Percentiles rank a stretch among this genome's conserved stretches.
These are phyloP conservation scores for Agrypnus murinus DNA, from an alignment of 2,888 invertebrate species.

Conservation along the genomic window DNA sequence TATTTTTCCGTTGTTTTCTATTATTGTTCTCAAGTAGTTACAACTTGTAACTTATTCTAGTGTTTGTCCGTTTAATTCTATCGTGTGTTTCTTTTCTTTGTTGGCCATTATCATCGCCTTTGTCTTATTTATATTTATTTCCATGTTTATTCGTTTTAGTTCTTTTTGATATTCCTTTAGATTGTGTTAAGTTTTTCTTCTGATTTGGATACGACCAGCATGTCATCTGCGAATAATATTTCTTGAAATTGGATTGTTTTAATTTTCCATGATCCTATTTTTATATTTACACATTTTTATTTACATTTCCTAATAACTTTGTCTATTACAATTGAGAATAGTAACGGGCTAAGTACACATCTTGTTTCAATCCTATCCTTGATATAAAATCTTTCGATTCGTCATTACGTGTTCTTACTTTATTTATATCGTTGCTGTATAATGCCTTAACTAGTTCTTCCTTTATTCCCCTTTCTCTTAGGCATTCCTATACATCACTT, in stretches of 20 bases:
- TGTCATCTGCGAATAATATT: too few species aligned
- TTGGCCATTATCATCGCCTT: slow-evolving; percentile 25
- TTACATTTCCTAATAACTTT: slow-evolving; percentile 18
- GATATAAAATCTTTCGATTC: slow-evolving; percentile 23
- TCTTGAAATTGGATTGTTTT: slow-evolving; percentile 25
- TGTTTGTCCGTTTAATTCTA: slow-evolving; percentile 31
- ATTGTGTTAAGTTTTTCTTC: slow-evolving; percentile 28
- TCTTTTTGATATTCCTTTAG: too few species aligned
- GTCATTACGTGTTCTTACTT: slow-evolving; percentile 32
- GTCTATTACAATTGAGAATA: slow-evolving; percentile 25
- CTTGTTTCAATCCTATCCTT: slow-evolving; percentile 34
- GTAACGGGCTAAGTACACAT: slow-evolving; percentile 23
- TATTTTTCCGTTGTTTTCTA: slow-evolving; percentile 29
- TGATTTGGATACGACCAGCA: slow-evolving; percentile 18
- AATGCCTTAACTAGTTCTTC: too few species aligned
- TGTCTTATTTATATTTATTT: slow-evolving; percentile 21
- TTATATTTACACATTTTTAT: slow-evolving; percentile 18
- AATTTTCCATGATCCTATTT: slow-evolving; percentile 21
- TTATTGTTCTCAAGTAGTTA: slow-evolving; percentile 12
- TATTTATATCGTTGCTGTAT: too few species aligned
- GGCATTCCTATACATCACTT: slow-evolving; percentile 25
- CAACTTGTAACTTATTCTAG: slow-evolving; percentile 19
- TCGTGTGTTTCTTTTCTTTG: slow-evolving; percentile 8
- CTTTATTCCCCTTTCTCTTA: slow-evolving; percentile 33
- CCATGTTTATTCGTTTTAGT: slow-evolving; percentile 17